A percentile compares a stretch with the other conserved stretches of the same genome.
Evolutionary conservation across 2,797 vertebrate genomes (phyloP).

Genomic region (Catostomus latipinnis): DNA sequence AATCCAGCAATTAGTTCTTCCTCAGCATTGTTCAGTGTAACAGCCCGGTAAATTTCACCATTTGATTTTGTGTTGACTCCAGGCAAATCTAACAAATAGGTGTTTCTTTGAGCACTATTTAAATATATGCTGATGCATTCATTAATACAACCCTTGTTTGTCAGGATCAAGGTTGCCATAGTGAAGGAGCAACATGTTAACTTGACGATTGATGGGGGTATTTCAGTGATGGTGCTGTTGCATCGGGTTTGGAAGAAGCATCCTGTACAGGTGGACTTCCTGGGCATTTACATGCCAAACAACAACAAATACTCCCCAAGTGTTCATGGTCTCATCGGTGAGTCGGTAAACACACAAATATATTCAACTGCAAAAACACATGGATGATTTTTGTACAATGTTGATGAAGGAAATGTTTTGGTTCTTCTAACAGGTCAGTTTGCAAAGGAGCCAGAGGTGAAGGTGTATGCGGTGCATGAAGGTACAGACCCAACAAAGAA

Average conservation of each 20-base stretch:
- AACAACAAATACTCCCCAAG: constrained; percentile 83
- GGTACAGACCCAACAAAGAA: constrained; percentile 85
- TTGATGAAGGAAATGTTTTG: background rate
- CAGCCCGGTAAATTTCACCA: no score
- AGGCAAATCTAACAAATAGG: no score
- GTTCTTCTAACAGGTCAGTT: constrained; percentile 87
- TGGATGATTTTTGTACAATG: background rate
- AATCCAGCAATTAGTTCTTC: no score
- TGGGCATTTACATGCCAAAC: constrained; percentile 89
- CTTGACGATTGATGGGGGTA: constrained; percentile 75
- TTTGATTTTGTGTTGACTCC: no score
- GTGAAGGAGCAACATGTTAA: constrained; percentile 81
- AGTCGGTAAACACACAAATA: background rate
- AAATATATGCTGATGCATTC: background rate
- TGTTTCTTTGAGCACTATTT: background rate
- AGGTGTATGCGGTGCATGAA: constrained; percentile 79
- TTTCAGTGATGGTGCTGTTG: constrained; percentile 86
- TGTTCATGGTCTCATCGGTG: constrained; percentile 85
- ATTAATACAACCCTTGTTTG: constrained; percentile 27
- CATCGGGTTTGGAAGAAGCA: constrained; percentile 96
- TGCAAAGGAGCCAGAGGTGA: constrained; percentile 83
- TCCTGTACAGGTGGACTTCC: constrained; percentile 89
- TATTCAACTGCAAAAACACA: background rate
- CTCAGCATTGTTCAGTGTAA: no score
- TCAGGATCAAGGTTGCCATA: constrained; percentile 84